Conservation (phyloP, 2,888 invertebrate genomes). For the Melolontha melolontha region DNA sequence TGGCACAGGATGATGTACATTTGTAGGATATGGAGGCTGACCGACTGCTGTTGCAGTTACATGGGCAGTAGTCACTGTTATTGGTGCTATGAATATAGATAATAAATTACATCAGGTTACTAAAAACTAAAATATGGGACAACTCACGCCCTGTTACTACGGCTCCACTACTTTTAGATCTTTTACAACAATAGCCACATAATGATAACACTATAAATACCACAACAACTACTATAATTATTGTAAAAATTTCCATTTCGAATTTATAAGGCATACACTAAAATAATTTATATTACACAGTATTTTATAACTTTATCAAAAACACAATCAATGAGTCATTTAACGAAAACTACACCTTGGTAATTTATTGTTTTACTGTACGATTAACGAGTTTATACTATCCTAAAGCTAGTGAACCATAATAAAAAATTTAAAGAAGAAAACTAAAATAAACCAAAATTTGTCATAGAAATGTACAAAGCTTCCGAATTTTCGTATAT, state of each 20-base stretch:
- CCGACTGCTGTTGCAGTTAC: not conserved
- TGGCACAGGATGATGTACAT: conserved; percentile 8
- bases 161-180: conserved; percentile 1
- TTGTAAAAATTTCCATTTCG: conserved; percentile 7
- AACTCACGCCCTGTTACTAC: conserved; percentile 12
- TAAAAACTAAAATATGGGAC: not conserved
- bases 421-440: too few relatives aligned
- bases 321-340: too few relatives aligned
- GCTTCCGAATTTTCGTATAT: too few relatives aligned
- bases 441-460: too few relatives aligned
- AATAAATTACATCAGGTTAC: not conserved
- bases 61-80: conserved; percentile 20
- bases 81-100: conserved; percentile 10
- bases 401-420: too few relatives aligned
- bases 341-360: too few relatives aligned
- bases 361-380: too few relatives aligned
- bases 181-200: conserved; percentile 22
- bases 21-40: conserved; percentile 17
- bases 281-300: too few relatives aligned
- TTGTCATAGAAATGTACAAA: too few relatives aligned
- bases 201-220: not conserved
- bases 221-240: conserved; percentile 3
- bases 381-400: too few relatives aligned
- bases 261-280: too few relatives aligned
- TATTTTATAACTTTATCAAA: too few relatives aligned